A percentile compares a stretch with the other conserved stretches of the same genome.
Conservation (phyloP, 1,140 invertebrate genomes). For the Drosophila nigromelanica region DNA sequence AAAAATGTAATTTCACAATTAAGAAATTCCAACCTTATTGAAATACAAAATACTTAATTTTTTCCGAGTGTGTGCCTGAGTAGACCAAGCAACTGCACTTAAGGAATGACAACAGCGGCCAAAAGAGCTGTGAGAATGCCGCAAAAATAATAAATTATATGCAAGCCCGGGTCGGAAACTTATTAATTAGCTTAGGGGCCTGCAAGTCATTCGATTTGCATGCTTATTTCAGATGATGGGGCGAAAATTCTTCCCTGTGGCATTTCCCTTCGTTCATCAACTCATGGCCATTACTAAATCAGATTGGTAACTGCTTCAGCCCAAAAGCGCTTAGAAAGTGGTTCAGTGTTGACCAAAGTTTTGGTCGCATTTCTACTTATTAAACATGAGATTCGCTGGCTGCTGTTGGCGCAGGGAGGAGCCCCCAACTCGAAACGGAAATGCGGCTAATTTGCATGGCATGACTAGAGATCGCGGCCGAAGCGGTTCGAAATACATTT, state of each 20-base stretch:
- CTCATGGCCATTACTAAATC: slow-evolving; percentile 5
- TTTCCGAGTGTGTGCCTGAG: neutral
- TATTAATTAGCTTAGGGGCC: slow-evolving; percentile 50
- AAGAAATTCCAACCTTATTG: no score
- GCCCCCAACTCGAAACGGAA: slow-evolving; percentile 45
- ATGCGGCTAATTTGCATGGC: slow-evolving; percentile 54
- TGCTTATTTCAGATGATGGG: slow-evolving; percentile 42
- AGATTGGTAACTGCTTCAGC: neutral
- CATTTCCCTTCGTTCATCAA: slow-evolving; percentile 4
- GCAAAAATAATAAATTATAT: slow-evolving; percentile 42
- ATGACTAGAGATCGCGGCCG: slow-evolving; percentile 42
- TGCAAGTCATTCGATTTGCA: slow-evolving; percentile 54
- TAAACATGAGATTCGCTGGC: slow-evolving; percentile 17
- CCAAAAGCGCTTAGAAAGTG: slow-evolving; percentile 15
- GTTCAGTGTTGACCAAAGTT: neutral
- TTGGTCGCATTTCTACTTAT: slow-evolving; percentile 36
- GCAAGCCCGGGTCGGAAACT: slow-evolving; percentile 10
- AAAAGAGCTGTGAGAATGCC: slow-evolving; percentile 51
- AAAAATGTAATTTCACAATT: no score
- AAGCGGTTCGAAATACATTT: slow-evolving; percentile 27
- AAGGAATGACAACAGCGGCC: slow-evolving; percentile 36
- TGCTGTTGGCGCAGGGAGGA: slow-evolving; percentile 32
- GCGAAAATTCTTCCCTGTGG: neutral
- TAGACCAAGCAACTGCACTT: slow-evolving; percentile 15
- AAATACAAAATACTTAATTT: no score